These are phyloP conservation scores for Apostichopus japonicus DNA, from an alignment of 35 echinoderm and acorn worm species.

Conservation along the genomic window DNA sequence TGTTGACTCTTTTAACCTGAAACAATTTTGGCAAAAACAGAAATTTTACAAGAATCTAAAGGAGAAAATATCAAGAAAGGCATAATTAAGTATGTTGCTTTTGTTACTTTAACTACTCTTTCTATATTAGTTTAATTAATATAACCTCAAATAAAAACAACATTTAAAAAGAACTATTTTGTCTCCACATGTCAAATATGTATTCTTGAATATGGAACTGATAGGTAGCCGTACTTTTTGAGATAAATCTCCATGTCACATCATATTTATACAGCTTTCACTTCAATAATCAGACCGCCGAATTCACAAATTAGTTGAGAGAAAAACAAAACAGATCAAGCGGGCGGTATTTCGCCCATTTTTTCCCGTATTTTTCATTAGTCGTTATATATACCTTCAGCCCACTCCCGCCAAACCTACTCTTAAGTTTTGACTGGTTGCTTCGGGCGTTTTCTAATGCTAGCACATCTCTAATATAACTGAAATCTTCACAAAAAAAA, in stretches of 20 bases:
- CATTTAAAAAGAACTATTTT: too few species aligned
- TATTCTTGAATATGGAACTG: neutral
- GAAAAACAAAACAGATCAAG: neutral
- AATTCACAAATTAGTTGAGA: constrained; percentile 8
- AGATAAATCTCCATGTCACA: constrained; percentile 27
- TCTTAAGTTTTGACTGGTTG: constrained; percentile 2
- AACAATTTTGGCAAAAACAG: too few species aligned
- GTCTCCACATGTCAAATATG: too few species aligned
- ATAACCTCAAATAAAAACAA: too few species aligned
- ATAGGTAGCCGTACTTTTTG: neutral
- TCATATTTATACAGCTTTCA: constrained; percentile 40
- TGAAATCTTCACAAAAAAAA: constrained; percentile 2
- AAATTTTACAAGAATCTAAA: too few species aligned
- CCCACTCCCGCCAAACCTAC: neutral
- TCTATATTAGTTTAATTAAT: too few species aligned
- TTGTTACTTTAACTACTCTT: too few species aligned
- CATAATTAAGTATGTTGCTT: too few species aligned
- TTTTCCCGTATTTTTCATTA: neutral
- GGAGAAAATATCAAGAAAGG: too few species aligned
- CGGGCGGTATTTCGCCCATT: constrained; percentile 23
- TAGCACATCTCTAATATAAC: constrained; percentile 10
- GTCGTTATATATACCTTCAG: neutral
- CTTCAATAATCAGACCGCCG: constrained; percentile 39
- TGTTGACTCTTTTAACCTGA: too few species aligned
- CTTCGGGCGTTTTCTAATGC: constrained; percentile 24